These are phyloP conservation scores for Panthera tigris DNA, from an alignment of 2,113 vertebrate genomes.

Conservation along the genomic window DNA sequence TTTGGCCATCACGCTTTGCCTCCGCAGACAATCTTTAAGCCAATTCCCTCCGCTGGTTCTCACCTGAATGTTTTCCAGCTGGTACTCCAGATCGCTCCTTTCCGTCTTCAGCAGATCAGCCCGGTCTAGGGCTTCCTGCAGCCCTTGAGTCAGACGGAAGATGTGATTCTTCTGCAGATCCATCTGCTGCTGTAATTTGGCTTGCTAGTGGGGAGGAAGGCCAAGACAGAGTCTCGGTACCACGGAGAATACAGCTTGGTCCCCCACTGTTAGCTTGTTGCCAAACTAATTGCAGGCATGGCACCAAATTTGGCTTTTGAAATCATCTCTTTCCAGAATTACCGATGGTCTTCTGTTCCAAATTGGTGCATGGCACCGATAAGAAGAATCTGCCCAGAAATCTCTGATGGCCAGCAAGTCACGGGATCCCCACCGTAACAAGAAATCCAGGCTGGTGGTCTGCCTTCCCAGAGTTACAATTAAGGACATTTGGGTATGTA, in stretches of 20 bases:
- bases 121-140: slow-evolving; percentile 97
- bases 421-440: not conserved
- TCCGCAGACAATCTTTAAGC: not conserved
- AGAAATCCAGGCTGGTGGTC: not conserved
- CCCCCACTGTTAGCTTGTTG: not conserved
- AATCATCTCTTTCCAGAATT: slow-evolving; percentile 21
- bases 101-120: slow-evolving; percentile 98
- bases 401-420: not conserved
- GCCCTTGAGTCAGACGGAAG: slow-evolving; percentile 97
- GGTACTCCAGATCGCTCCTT: slow-evolving; percentile 97
- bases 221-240: not conserved
- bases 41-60: not conserved
- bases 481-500: not conserved
- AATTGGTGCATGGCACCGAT: not conserved
- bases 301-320: not conserved
- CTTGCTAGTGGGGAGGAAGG: slow-evolving; percentile 88
- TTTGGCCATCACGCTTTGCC: not conserved
- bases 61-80: slow-evolving; percentile 99
- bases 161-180: slow-evolving; percentile 98
- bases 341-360: not conserved
- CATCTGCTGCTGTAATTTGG: slow-evolving; percentile 98
- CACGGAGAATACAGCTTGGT: accelerated
- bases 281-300: not conserved
- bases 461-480: not conserved
- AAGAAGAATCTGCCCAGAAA: not conserved